A percentile compares a stretch with the other conserved stretches of the same genome.
Evolutionary conservation across 1,140 invertebrate genomes (phyloP).

Genomic region (Formica selysi): DNA sequence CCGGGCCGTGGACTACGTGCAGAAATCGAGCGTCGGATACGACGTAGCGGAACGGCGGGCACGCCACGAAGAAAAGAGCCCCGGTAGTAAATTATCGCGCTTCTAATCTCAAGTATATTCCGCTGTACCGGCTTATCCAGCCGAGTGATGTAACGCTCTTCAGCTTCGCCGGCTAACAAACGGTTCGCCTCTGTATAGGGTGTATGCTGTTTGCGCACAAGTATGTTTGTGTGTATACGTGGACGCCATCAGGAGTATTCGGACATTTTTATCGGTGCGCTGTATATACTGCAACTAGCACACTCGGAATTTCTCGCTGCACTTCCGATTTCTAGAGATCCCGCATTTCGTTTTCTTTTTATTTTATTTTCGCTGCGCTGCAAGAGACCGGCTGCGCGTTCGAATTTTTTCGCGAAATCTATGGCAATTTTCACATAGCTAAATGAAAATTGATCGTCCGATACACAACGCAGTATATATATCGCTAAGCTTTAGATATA

Average conservation of each 20-base stretch:
- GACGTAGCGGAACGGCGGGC: constrained; percentile 33
- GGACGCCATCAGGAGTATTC: constrained; percentile 33
- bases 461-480: neutral
- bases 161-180: constrained; percentile 50
- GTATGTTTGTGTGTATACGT: neutral
- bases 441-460: neutral
- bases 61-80: constrained; percentile 60
- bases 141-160: constrained; percentile 58
- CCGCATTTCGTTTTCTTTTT: constrained; percentile 35
- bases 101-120: constrained; percentile 73
- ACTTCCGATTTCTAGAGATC: constrained; percentile 52
- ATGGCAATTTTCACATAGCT: constrained; percentile 14
- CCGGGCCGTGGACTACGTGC: constrained; percentile 22
- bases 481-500: neutral
- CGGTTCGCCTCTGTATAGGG: constrained; percentile 8
- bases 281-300: constrained; percentile 32
- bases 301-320: constrained; percentile 46
- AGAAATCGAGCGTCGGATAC: constrained; percentile 46
- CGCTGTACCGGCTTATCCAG: constrained; percentile 54
- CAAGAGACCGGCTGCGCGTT: neutral
- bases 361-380: constrained; percentile 6
- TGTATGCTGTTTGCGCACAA: neutral
- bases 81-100: constrained; percentile 69
- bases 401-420: constrained; percentile 37
- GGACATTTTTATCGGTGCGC: constrained; percentile 54